Percentiles rank a stretch among this genome's conserved stretches.
phyloP scores from a whole-genome alignment of 2,888 invertebrate genomes.

The Ellobium chinense region DNA sequence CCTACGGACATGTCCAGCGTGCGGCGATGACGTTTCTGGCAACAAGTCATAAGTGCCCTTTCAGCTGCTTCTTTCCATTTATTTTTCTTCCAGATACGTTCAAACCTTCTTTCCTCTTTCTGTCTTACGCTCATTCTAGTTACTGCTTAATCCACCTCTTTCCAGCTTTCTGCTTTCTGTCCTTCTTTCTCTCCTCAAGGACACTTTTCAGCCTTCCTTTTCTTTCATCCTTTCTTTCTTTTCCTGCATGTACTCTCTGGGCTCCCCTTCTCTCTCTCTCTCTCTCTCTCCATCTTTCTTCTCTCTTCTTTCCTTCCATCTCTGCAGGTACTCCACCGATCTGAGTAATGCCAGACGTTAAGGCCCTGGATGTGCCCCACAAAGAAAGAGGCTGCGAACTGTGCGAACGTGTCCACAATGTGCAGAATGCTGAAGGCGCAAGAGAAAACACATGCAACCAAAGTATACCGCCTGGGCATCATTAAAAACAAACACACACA shows the following conservation, averaged over 20 bases:
- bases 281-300: background rate
- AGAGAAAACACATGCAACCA: background rate
- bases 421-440: background rate
- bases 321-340: background rate
- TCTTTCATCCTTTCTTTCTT: background rate
- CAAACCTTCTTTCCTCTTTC: background rate
- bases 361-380: too few relatives aligned
- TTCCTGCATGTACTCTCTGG: background rate
- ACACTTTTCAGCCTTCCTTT: background rate
- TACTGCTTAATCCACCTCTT: background rate
- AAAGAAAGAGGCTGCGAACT: background rate
- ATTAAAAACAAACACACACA: background rate
- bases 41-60: too few relatives aligned
- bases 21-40: too few relatives aligned
- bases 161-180: background rate
- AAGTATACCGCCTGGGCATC: background rate
- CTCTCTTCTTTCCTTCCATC: background rate
- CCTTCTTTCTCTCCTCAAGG: background rate
- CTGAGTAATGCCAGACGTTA: too few relatives aligned
- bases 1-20: too few relatives aligned
- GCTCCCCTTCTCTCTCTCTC: too few relatives aligned
- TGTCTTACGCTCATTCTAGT: background rate
- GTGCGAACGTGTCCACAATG: background rate
- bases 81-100: too few relatives aligned
- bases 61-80: too few relatives aligned